phyloP scores from a whole-genome alignment of 2,888 invertebrate species.

The Sinodicranocentrus sp. region DNA sequence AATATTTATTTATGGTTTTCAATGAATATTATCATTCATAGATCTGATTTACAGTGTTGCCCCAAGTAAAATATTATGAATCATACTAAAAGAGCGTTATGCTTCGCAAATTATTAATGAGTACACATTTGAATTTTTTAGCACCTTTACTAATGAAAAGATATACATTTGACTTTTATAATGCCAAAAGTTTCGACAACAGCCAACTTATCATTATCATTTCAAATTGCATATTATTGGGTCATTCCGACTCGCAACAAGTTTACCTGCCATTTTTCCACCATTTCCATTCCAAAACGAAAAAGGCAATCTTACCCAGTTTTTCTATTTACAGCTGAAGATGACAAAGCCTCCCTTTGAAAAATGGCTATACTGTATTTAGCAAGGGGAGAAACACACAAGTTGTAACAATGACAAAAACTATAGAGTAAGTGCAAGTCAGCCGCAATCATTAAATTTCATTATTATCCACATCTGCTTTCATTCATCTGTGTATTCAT shows the following conservation, averaged over 20 bases:
- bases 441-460: background rate
- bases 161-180: background rate
- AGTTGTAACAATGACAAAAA: background rate
- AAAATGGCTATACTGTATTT: no score
- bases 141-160: background rate
- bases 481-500: background rate
- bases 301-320: background rate
- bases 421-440: background rate
- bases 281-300: background rate
- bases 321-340: background rate
- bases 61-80: no score
- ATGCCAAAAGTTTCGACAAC: background rate
- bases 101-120: background rate
- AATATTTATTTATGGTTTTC: no score
- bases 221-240: background rate
- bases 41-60: no score
- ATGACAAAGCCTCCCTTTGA: background rate
- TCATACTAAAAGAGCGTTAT: no score
- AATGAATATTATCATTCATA: no score
- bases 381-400: background rate
- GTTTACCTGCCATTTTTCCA: background rate
- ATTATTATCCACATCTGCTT: background rate
- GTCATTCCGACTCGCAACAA: background rate
- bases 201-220: background rate
- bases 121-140: background rate